Conservation (phyloP, 2,797 vertebrate genomes). For the Ambastaia sidthimunki region DNA sequence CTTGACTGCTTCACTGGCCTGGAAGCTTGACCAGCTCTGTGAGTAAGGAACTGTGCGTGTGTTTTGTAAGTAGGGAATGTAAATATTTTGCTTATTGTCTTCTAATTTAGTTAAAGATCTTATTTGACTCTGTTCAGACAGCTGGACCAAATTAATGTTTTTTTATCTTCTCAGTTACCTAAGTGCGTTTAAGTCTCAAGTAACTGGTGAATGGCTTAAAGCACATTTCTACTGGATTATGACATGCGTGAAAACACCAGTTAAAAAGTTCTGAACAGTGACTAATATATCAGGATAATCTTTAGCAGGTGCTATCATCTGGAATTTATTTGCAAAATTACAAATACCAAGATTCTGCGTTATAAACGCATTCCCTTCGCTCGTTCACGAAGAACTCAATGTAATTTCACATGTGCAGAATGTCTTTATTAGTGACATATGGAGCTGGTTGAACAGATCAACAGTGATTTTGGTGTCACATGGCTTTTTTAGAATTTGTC, state of each 20-base stretch:
- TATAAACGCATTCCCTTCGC: neutral
- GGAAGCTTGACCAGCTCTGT: neutral
- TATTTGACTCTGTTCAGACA: neutral
- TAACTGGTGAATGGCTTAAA: neutral
- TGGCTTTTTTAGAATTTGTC: constrained; percentile 44
- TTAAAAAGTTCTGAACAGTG: constrained; percentile 3
- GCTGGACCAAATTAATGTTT: neutral
- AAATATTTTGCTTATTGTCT: neutral
- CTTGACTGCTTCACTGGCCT: neutral
- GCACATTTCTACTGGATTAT: constrained; percentile 1
- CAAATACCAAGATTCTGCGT: neutral
- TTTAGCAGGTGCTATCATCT: constrained; percentile 2
- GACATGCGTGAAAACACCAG: constrained; percentile 9
- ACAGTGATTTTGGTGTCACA: constrained; percentile 52
- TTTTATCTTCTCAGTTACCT: neutral
- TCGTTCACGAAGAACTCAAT: neutral
- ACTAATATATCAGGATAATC: constrained; percentile 1
- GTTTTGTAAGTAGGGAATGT: too few relatives aligned
- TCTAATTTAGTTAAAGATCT: neutral
- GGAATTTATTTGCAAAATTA: neutral
- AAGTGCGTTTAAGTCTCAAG: neutral
- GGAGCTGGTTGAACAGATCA: constrained; percentile 10
- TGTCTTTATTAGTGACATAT: constrained; percentile 34
- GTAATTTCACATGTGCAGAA: neutral
- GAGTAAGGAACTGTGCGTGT: neutral